phyloP scores from a whole-genome alignment of 1,140 invertebrate genomes.

The Probaryconus sp. region DNA sequence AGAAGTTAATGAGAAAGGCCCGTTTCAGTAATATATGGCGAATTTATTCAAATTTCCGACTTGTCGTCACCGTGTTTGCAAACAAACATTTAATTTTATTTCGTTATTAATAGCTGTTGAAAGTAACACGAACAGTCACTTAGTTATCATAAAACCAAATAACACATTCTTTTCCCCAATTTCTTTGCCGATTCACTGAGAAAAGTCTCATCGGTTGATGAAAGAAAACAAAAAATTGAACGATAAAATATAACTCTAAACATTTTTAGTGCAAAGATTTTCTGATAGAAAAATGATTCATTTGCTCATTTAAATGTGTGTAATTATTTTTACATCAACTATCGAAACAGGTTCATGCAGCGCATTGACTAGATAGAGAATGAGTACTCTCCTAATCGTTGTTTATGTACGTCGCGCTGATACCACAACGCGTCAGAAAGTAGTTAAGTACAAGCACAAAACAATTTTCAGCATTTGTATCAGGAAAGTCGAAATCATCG shows the following conservation, averaged over 20 bases:
- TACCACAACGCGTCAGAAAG: conserved; percentile 23
- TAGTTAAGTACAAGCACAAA: conserved; percentile 13
- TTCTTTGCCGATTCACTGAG: too few species aligned
- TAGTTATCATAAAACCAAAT: conserved; percentile 19
- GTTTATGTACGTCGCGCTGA: conserved; percentile 40
- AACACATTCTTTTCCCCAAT: conserved; percentile 12
- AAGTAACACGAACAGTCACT: conserved; percentile 36
- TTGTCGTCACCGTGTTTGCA: conserved; percentile 24
- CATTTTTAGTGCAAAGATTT: too few species aligned
- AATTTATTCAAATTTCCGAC: conserved; percentile 41
- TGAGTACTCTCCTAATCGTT: conserved; percentile 25
- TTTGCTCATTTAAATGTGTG: background rate
- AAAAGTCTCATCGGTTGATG: too few species aligned
- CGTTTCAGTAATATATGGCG: conserved; percentile 31
- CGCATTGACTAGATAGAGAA: conserved; percentile 7
- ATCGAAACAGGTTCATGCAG: conserved; percentile 43
- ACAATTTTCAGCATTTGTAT: conserved; percentile 35
- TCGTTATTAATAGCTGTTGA: conserved; percentile 23
- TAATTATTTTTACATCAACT: background rate
- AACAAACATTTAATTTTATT: conserved; percentile 43
- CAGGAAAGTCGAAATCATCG: background rate
- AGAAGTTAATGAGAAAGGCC: conserved; percentile 32
- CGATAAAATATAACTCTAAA: too few species aligned
- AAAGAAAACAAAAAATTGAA: too few species aligned
- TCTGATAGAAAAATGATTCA: background rate